phyloP scores from a whole-genome alignment of 2,888 invertebrate species.

The Noctua janthe region DNA sequence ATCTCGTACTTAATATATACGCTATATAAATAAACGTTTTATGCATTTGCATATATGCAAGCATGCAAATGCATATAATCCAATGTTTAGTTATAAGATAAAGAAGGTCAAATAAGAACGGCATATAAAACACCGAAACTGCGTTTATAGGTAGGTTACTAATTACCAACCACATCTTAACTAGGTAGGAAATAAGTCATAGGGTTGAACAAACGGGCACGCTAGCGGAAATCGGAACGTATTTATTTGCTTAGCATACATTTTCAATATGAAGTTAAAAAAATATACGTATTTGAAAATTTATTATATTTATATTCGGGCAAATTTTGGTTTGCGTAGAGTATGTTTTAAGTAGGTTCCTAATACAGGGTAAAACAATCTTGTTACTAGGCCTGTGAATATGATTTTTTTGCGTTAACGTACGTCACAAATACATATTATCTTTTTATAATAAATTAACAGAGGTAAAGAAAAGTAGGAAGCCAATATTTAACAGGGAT shows the following conservation, averaged over 20 bases:
- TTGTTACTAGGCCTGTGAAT: background rate
- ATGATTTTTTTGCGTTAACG: background rate
- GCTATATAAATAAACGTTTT: background rate
- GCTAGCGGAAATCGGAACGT: too few species aligned
- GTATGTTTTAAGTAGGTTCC: background rate
- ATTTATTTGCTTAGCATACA: background rate
- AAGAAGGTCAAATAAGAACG: slow-evolving; percentile 53
- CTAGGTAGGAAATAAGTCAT: background rate
- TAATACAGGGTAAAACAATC: background rate
- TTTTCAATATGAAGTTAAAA: too few species aligned
- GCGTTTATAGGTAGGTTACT: background rate
- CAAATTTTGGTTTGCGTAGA: background rate
- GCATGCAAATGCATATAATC: background rate
- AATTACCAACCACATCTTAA: slow-evolving; percentile 14
- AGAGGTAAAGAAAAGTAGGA: background rate
- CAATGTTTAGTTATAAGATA: background rate
- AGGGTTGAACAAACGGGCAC: slow-evolving; percentile 10
- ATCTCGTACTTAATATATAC: background rate
- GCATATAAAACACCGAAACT: slow-evolving; percentile 34
- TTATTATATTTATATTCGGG: background rate
- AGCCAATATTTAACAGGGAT: background rate
- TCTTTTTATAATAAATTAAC: background rate
- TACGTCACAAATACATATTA: background rate
- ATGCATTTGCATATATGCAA: background rate
- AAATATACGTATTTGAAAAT: background rate